Percentiles rank a stretch among this genome's conserved stretches.
These are phyloP conservation scores for Microcebus ravelobensis DNA, from an alignment of 2,113 vertebrate species.

Conservation along the genomic window DNA sequence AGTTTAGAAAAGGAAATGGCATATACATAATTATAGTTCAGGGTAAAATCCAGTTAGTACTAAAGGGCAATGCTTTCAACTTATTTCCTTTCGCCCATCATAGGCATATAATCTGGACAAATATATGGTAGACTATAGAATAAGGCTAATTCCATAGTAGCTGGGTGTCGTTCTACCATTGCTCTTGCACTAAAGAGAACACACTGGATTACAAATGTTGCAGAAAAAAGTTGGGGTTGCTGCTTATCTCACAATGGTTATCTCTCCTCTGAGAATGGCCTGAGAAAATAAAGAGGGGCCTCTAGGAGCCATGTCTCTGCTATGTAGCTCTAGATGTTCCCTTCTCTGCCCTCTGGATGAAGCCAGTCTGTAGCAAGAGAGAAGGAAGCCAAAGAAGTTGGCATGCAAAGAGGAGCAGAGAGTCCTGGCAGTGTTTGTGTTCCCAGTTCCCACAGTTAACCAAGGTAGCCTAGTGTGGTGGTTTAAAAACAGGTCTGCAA, in stretches of 20 bases:
- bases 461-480: neutral
- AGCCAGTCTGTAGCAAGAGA: neutral
- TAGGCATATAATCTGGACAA: neutral
- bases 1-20: constrained; percentile 5
- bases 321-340: neutral
- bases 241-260: neutral
- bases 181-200: neutral
- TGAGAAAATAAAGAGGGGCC: neutral
- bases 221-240: neutral
- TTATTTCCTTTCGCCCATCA: neutral
- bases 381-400: constrained; percentile 6
- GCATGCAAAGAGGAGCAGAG: neutral
- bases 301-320: neutral
- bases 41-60: neutral
- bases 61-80: neutral
- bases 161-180: neutral
- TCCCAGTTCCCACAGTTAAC: neutral
- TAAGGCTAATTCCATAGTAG: neutral
- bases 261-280: neutral
- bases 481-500: constrained; percentile 44
- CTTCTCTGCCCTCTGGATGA: neutral
- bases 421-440: neutral
- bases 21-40: neutral
- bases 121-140: neutral
- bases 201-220: neutral